Base-by-base conservation (phyloP, 2,113 vertebrate genomes). In the Megaceryle maxima region DNA sequence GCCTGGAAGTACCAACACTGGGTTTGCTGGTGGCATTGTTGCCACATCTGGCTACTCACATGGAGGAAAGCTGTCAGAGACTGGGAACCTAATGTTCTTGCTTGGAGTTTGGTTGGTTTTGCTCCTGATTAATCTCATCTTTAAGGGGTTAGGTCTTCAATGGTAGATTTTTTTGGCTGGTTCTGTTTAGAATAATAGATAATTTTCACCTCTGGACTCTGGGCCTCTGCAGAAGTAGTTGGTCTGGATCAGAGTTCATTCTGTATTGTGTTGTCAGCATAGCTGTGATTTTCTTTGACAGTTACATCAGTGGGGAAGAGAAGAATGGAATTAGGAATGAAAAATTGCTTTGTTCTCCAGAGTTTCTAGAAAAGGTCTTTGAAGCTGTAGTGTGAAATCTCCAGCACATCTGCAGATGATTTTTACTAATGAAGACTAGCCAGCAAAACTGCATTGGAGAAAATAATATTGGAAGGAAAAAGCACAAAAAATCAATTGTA, bases 301-400 rank as follows among this genome's bases (percentile, higher is more conserved):
- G 64, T 97, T 96, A 81, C 92, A 84, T 96, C 83, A 96, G 50
- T 95, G 86, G 76, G 83, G 60, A 95, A 93, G 79, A 76, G 62
- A 95, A 88, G 68, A 98, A 98, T 94, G 79, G 91, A 97, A 98
- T 98, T 98, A 97, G 93, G 84, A 94, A 87, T 96, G 93, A 98
- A 97, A 98, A 98, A 98, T 97, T 97, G 87, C 96, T 98, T 97
- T 98, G 88, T 97, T 98, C 95, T 97, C 77, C 90, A 87, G 94
- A 97, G 96, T 97, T 98, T 95, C 94, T 92, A 83, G 86, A 94
- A 91, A 69, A 83, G 6, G 6, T 84, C 92, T 92, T 97, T 95
- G 90, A 96, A 95, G 73, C 62, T 93, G 46, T 87, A 68, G 73
- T 72, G 66, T 90, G 69, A 94, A 96, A 94, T 97, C 68, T 97